A percentile compares a stretch with the other conserved stretches of the same genome.
phyloP scores from a whole-genome alignment of 2,888 invertebrate genomes.

The Rotaria magnacalcarata region DNA sequence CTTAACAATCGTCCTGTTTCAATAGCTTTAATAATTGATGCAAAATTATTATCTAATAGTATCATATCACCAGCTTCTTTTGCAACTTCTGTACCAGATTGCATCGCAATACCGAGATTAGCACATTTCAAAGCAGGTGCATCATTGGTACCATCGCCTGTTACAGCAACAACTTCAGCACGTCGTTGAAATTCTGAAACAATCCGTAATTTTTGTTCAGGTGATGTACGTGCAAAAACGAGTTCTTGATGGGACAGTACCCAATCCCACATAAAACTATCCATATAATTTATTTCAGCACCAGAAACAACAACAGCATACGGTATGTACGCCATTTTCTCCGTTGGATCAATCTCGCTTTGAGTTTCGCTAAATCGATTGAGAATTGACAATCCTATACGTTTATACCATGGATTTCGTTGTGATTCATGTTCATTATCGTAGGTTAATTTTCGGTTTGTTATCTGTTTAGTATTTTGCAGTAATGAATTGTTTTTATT shows the following conservation, averaged over 20 bases:
- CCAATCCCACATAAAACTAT: conserved; percentile 36
- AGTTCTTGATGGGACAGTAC: conserved; percentile 38
- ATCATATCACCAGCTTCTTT: conserved; percentile 62
- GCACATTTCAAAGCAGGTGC: conserved; percentile 37
- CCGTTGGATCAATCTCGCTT: background rate
- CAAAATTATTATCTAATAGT: conserved; percentile 49
- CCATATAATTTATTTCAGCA: conserved; percentile 33
- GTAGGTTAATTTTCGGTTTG: background rate
- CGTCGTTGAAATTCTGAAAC: conserved; percentile 41
- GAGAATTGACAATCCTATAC: background rate
- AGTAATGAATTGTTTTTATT: background rate
- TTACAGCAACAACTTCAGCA: conserved; percentile 37
- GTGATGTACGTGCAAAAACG: conserved; percentile 43
- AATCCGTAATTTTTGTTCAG: conserved; percentile 43
- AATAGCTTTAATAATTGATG: conserved; percentile 49
- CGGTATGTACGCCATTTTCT: background rate
- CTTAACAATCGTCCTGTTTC: conserved; percentile 38
- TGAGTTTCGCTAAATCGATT: background rate
- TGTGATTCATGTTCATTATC: background rate
- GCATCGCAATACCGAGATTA: background rate
- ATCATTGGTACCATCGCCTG: conserved; percentile 44
- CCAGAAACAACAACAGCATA: conserved; percentile 35
- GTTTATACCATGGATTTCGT: background rate
- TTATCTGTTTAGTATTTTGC: background rate
- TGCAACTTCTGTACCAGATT: conserved; percentile 75